Conservation (phyloP, 1,140 invertebrate genomes). For the Liolophura sinensis region DNA sequence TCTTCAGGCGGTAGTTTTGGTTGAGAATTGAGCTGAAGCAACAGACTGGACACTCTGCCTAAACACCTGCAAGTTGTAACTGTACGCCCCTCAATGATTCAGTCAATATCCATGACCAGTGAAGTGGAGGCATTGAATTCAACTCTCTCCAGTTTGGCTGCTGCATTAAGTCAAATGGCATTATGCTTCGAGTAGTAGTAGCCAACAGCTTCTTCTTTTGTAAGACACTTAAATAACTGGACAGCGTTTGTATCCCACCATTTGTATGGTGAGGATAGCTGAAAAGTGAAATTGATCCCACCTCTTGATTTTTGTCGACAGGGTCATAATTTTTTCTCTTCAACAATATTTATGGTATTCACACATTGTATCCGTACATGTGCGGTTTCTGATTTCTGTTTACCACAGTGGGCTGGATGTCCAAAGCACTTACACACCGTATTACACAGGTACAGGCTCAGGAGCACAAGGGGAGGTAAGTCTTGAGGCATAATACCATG, state of each 20-base stretch:
- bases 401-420: constrained; percentile 57
- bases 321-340: neutral
- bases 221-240: neutral
- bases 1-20: too few species aligned
- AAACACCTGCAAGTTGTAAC: too few species aligned
- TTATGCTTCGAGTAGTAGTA: too few species aligned
- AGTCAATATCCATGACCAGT: too few species aligned
- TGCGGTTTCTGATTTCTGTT: neutral
- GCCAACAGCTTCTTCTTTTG: too few species aligned
- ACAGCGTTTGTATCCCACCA: neutral
- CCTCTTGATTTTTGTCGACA: neutral
- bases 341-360: neutral
- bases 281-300: constrained; percentile 6
- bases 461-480: constrained; percentile 1
- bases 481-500: neutral
- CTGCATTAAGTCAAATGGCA: neutral
- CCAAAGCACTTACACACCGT: constrained; percentile 49
- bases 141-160: neutral
- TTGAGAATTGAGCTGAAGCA: too few species aligned
- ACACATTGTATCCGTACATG: neutral
- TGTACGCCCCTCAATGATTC: too few species aligned
- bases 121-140: too few species aligned
- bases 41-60: too few species aligned
- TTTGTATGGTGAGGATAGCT: neutral
- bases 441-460: constrained; percentile 30